These are phyloP conservation scores for Cheilosia pagana DNA, from an alignment of 2,888 invertebrate genomes.

Conservation along the genomic window DNA sequence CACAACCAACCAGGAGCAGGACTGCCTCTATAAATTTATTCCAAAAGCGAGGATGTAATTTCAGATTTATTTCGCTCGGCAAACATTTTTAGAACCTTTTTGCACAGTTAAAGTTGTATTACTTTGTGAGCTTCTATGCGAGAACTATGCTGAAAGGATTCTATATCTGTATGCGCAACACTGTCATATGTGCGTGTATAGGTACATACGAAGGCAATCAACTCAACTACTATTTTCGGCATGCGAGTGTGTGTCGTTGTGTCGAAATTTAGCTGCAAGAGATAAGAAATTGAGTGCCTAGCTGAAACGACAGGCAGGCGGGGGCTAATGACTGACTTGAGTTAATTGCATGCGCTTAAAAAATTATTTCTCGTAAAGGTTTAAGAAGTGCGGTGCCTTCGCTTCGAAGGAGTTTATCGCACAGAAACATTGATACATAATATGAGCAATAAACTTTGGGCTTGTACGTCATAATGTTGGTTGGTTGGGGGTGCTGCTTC, in stretches of 20 bases:
- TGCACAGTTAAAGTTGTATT: constrained; percentile 20
- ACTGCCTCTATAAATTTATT: constrained; percentile 37
- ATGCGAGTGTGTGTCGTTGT: not conserved
- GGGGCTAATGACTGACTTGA: constrained; percentile 49
- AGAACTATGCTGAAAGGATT: not conserved
- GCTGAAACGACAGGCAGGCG: constrained; percentile 37
- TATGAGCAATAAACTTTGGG: constrained; percentile 50
- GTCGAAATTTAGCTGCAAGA: constrained; percentile 17
- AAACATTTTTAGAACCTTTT: constrained; percentile 47
- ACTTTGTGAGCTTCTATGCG: constrained; percentile 8
- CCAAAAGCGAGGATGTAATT: constrained; percentile 42
- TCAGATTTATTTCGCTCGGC: constrained; percentile 55
- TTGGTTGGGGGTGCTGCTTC: not conserved
- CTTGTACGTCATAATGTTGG: constrained; percentile 41
- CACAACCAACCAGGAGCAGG: not conserved
- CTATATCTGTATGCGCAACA: not conserved
- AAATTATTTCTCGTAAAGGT: constrained; percentile 27
- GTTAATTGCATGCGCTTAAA: constrained; percentile 53
- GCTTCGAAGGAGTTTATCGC: constrained; percentile 40
- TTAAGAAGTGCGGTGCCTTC: not conserved
- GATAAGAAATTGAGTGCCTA: constrained; percentile 63
- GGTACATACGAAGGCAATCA: constrained; percentile 28
- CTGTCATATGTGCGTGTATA: not conserved
- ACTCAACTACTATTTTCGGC: constrained; percentile 9
- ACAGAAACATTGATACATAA: constrained; percentile 54